Percentiles rank a stretch among this genome's conserved stretches.
phyloP scores from a whole-genome alignment of 2,888 invertebrate species.

The Formica aserva region DNA sequence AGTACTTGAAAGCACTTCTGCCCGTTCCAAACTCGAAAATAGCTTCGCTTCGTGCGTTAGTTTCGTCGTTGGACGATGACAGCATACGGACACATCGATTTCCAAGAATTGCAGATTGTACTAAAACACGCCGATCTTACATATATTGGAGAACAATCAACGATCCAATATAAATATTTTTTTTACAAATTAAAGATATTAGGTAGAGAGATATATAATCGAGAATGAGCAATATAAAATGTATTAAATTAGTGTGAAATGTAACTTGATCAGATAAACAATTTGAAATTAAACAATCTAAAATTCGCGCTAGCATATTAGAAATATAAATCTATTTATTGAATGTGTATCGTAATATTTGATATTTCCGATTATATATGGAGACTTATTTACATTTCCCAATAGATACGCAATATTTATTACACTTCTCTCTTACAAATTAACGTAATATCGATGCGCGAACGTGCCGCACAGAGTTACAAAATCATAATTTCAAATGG shows the following conservation, averaged over 20 bases:
- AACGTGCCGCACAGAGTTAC: background rate
- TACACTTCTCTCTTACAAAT: slow-evolving; percentile 9
- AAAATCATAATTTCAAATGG: slow-evolving; percentile 35
- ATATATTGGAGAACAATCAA: background rate
- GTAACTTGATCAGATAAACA: background rate
- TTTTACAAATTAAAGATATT: background rate
- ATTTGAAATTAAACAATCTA: background rate
- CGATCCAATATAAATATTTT: background rate
- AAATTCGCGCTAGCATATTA: background rate
- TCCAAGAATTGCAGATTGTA: slow-evolving; percentile 27
- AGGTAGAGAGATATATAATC: background rate
- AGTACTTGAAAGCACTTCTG: slow-evolving; percentile 47
- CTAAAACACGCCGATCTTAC: background rate
- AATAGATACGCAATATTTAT: background rate
- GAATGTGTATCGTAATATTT: background rate
- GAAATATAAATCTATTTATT: background rate
- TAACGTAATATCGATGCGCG: too few relatives aligned
- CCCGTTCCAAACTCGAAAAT: slow-evolving; percentile 56
- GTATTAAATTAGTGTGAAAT: background rate
- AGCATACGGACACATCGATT: background rate
- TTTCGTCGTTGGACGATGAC: slow-evolving; percentile 25
- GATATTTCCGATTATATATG: background rate
- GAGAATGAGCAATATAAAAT: background rate
- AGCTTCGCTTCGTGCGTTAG: slow-evolving; percentile 43
- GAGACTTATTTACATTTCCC: background rate